Evolutionary conservation across 2,113 vertebrate genomes (phyloP), one percentile per base, ranked within the genome.

Genomic region (Onychorhynchus coronatus): DNA sequence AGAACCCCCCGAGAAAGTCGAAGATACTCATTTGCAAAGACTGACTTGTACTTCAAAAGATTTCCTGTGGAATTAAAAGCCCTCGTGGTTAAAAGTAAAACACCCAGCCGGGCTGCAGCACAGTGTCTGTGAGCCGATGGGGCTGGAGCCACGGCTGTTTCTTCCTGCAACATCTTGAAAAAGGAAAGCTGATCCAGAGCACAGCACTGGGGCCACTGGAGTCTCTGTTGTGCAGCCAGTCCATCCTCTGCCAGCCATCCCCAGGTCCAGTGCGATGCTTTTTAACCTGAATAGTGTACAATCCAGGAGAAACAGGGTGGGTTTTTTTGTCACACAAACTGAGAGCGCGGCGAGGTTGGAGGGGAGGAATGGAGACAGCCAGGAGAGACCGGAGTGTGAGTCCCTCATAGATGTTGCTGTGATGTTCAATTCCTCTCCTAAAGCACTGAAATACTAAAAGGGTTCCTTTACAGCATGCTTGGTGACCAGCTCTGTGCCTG

Each of bases 21-120:
- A 66, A 93, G 77, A 53, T 25, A 39, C 23, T 33, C 18, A 61
- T 88, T 71, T 80, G 63, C 86, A 95, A 96, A 81, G 82, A 79
- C 81, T 62, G 63, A 86, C 85, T 79, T 18, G 53, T 88, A 88
- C 70, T 72, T 70, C 70, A 86, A 96, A 95, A 93, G 89, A 35
- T 89, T 76, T 80, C 84, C 62, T 25, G 74, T 19, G 71, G 81
- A 75, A 63, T 93, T 89, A 93, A 91, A 96, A 96, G 76, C 88
- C 86, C 88, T 91, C 52, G 1, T 27, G 22, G 92, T 63, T 66
- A 24, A 5, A 61, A 85, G 83, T 42, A 6, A 78, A 62, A 42
- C 1, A 47, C 11, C 87, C 91, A 27, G 58, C 28, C 6, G 25
- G 73, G 84, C 76, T 75, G 53, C 61, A 30, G 14, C 7, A 6